These are phyloP conservation scores for Dermolepida albohirtum DNA, from an alignment of 2,888 invertebrate genomes.

Conservation along the genomic window DNA sequence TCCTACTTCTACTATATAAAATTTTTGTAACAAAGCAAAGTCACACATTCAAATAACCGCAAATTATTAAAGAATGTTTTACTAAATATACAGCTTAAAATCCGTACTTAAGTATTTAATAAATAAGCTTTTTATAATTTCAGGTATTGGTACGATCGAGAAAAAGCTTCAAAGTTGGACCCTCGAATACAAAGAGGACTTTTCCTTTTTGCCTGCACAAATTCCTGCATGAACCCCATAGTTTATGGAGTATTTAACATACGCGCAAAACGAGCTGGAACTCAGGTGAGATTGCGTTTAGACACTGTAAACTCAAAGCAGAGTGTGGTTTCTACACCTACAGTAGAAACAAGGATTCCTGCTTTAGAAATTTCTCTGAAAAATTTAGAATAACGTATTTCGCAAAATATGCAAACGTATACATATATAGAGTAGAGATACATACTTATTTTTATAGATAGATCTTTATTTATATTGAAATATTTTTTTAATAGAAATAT, in stretches of 20 bases:
- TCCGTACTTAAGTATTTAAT: too few relatives aligned
- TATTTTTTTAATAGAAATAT: too few relatives aligned
- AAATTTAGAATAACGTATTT: slow-evolving; percentile 52
- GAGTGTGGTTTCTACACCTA: slow-evolving; percentile 52
- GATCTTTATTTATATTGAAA: too few relatives aligned
- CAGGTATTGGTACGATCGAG: slow-evolving; percentile 86
- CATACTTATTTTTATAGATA: too few relatives aligned
- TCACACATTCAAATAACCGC: too few relatives aligned
- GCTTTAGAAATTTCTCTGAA: slow-evolving; percentile 58
- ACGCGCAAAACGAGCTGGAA: slow-evolving; percentile 65
- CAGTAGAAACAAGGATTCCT: slow-evolving; percentile 60
- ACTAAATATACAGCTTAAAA: too few relatives aligned
- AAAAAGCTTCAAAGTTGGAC: slow-evolving; percentile 77
- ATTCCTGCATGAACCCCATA: slow-evolving; percentile 96
- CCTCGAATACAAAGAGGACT: slow-evolving; percentile 85
- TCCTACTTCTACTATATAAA: too few relatives aligned
- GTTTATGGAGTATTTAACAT: slow-evolving; percentile 93
- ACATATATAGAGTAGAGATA: too few relatives aligned
- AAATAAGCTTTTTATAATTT: slow-evolving; percentile 43
- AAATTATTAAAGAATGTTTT: too few relatives aligned
- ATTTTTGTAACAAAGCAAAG: too few relatives aligned
- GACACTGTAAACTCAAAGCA: slow-evolving; percentile 52
- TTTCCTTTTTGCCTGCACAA: slow-evolving; percentile 95
- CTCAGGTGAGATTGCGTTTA: slow-evolving; percentile 63
- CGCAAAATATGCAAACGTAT: too few relatives aligned